Conservation (phyloP, 2,113 vertebrate species). For the Emydura subglobosa region DNA sequence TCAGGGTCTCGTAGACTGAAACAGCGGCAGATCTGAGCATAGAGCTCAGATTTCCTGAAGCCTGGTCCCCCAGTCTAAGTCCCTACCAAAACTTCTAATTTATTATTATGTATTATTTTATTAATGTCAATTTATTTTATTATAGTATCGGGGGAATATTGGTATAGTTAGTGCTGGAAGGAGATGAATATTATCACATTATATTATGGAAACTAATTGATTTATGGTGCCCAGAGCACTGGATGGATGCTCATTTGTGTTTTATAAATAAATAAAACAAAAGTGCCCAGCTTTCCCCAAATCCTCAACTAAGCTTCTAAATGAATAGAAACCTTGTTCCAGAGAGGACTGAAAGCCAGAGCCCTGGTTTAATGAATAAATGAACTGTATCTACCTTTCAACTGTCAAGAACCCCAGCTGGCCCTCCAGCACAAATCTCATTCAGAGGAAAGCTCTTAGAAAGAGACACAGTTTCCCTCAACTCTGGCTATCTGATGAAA, state of each 20-base stretch:
- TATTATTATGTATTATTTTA: conserved; percentile 54
- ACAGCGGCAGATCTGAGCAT: background rate
- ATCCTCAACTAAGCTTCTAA: background rate
- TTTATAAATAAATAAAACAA: background rate
- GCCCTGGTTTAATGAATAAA: background rate
- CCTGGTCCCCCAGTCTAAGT: rapidly evolving
- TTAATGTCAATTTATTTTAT: conserved; percentile 22
- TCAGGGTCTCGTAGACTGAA: background rate
- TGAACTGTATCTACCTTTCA: too few species aligned
- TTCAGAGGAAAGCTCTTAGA: background rate
- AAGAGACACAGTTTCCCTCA: background rate
- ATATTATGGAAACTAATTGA: background rate
- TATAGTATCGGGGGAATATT: background rate
- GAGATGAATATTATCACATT: background rate
- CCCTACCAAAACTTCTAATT: conserved; percentile 6
- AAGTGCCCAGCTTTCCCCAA: background rate
- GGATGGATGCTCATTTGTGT: background rate
- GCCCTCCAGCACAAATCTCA: background rate
- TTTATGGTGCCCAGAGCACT: rapidly evolving
- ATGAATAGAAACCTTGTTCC: background rate
- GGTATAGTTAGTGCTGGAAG: background rate
- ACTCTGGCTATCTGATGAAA: background rate
- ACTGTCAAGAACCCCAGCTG: background rate
- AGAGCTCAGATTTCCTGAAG: background rate
- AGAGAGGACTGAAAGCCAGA: background rate